Evolutionary conservation across 2,113 vertebrate species (phyloP).

Genomic region (Ochotona princeps): DNA sequence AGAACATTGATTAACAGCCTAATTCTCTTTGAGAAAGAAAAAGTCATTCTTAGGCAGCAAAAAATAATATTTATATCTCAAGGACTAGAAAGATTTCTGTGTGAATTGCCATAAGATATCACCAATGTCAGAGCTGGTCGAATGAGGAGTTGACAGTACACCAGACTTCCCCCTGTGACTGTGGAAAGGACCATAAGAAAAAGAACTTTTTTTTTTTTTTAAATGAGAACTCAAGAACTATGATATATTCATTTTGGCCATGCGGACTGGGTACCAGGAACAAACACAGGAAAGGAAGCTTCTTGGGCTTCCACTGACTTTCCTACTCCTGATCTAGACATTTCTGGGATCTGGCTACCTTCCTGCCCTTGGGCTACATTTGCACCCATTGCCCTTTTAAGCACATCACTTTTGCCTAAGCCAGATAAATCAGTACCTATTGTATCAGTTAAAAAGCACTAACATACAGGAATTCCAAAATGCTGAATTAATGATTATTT

Average conservation of each 20-base stretch:
- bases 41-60: neutral
- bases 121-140: neutral
- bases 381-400: neutral
- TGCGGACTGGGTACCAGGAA: neutral
- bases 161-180: neutral
- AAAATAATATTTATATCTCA: neutral
- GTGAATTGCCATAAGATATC: neutral
- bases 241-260: neutral
- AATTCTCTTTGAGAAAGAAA: neutral
- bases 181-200: neutral
- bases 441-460: neutral
- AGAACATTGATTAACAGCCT: neutral
- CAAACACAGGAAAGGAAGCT: too few relatives aligned
- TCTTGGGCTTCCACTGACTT: neutral
- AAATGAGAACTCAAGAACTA: neutral
- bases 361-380: neutral
- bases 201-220: neutral
- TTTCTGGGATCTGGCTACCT: neutral
- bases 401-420: neutral
- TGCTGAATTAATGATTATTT: neutral
- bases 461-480: neutral
- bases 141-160: neutral
- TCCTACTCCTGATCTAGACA: neutral
- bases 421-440: neutral
- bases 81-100: neutral